Percentiles rank a stretch among this genome's conserved stretches.
Conservation (phyloP, 1,140 invertebrate genomes). For the Saxidomus purpurata region DNA sequence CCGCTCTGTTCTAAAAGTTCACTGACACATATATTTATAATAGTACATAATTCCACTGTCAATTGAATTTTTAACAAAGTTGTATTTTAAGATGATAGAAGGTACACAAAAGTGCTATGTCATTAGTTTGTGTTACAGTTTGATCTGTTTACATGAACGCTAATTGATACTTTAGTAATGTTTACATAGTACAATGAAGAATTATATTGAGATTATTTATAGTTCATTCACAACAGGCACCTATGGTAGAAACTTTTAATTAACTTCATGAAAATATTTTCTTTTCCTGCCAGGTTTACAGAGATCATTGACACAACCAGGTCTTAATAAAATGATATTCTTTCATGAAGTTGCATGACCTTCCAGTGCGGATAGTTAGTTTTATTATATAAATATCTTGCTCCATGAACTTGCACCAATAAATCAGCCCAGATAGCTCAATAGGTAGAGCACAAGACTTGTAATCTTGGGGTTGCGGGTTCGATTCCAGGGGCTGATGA, state of each 20-base stretch:
- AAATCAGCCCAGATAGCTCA: no score
- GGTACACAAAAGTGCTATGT: background rate
- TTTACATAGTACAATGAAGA: background rate
- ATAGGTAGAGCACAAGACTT: no score
- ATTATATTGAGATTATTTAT: background rate
- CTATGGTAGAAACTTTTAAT: background rate
- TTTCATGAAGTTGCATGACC: no score
- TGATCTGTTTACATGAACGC: background rate
- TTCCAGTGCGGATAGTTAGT: no score
- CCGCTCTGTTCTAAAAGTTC: background rate
- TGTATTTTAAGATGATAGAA: background rate
- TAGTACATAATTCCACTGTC: background rate
- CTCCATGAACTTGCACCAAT: no score
- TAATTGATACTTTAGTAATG: constrained; percentile 4
- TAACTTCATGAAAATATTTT: background rate
- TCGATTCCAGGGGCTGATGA: no score
- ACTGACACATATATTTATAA: background rate
- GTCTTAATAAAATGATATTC: no score
- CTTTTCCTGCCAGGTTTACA: background rate
- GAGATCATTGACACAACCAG: background rate
- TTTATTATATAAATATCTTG: no score
- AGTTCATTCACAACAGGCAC: no score
- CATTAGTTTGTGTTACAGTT: background rate
- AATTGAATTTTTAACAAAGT: background rate
- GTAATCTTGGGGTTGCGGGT: no score